Evolutionary conservation across 2,113 vertebrate species (phyloP).

Genomic region (Lepus americanus): DNA sequence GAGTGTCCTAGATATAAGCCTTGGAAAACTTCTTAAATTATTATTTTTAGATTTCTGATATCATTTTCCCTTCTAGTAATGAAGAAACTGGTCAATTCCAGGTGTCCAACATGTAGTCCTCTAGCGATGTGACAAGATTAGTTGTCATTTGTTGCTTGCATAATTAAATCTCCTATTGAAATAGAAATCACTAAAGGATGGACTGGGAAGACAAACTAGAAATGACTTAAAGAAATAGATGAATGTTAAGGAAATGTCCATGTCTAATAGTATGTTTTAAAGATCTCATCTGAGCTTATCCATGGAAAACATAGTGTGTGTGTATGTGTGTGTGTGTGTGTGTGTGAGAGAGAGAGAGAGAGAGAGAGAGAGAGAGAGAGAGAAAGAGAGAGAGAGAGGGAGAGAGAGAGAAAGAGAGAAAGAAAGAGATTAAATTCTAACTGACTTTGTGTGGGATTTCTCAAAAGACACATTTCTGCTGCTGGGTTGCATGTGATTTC

Average conservation of each 20-base stretch:
- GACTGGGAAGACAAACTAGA: background rate
- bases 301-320: background rate
- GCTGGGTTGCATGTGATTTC: background rate
- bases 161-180: background rate
- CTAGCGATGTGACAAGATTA: background rate
- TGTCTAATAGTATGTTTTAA: background rate
- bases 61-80: background rate
- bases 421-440: background rate
- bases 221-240: background rate
- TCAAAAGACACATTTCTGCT: background rate
- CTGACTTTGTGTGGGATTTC: background rate
- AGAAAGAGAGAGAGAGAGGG: no score
- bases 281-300: background rate
- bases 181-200: background rate
- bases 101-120: background rate
- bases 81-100: background rate
- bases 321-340: no score
- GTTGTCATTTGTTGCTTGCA: background rate
- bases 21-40: background rate
- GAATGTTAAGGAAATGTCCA: background rate
- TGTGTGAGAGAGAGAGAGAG: no score
- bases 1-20: background rate
- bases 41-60: background rate
- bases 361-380: no score
- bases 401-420: no score